Evolutionary conservation across 2,888 invertebrate species (phyloP).

Genomic region (Mesorhabditis sp.): DNA sequence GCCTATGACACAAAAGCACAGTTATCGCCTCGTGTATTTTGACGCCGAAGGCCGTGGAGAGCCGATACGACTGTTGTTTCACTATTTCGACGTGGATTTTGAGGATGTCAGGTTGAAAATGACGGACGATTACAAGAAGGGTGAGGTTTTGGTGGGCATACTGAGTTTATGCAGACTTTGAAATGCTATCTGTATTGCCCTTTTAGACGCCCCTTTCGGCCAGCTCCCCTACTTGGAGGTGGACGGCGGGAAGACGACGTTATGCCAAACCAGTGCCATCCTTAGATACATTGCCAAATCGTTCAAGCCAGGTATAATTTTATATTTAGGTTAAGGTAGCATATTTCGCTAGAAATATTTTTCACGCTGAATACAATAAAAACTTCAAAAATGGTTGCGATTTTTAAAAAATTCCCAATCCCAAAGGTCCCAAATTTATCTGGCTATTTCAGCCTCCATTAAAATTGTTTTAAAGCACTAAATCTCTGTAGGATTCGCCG

Average conservation of each 20-base stretch:
- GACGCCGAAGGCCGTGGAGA: conserved; percentile 25
- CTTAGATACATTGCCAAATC: conserved; percentile 28
- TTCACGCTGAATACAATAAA: too few relatives aligned
- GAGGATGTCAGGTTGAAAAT: conserved; percentile 24
- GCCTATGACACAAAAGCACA: conserved; percentile 19
- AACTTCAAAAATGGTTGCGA: too few relatives aligned
- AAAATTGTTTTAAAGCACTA: too few relatives aligned
- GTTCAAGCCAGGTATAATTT: conserved; percentile 19
- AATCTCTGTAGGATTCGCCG: too few relatives aligned
- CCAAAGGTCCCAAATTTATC: too few relatives aligned
- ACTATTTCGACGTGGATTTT: conserved; percentile 22
- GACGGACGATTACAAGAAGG: conserved; percentile 10
- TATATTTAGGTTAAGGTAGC: too few relatives aligned
- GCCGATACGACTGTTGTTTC: conserved; percentile 24
- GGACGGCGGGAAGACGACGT: conserved; percentile 24
- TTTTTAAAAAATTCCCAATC: too few relatives aligned
- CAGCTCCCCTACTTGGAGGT: conserved; percentile 25
- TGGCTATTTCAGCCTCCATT: too few relatives aligned
- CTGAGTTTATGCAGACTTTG: not conserved
- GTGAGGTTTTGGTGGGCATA: not conserved
- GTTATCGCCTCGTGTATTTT: conserved; percentile 21
- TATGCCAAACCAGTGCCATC: conserved; percentile 27
- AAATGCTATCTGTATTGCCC: not conserved
- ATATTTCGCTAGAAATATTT: too few relatives aligned
- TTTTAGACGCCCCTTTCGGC: conserved; percentile 25